phyloP scores from a whole-genome alignment of 2,113 vertebrate species.

The Phrynosoma blainvillii region DNA sequence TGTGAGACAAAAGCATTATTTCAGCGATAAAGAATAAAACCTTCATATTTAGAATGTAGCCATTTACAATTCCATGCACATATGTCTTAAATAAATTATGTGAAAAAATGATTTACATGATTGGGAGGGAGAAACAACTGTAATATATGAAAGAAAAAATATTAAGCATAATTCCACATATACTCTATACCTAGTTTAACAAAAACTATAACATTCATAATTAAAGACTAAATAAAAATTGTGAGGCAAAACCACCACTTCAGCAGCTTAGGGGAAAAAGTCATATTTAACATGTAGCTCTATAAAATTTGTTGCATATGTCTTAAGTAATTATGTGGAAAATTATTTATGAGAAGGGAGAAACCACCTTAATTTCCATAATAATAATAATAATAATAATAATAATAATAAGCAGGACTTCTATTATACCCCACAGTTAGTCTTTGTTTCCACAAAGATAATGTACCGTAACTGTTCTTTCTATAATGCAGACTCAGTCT shows the following conservation, averaged over 20 bases:
- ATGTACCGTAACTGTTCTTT: neutral
- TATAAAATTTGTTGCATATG: neutral
- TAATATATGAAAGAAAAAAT: neutral
- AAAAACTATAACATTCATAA: neutral
- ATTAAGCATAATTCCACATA: no score
- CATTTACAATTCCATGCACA: no score
- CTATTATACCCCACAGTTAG: neutral
- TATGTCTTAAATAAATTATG: neutral
- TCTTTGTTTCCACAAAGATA: neutral
- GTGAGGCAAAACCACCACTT: neutral
- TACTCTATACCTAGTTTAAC: no score
- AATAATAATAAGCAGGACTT: neutral
- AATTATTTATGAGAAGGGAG: neutral
- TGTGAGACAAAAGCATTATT: neutral
- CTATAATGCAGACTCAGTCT: neutral
- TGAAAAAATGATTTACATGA: neutral
- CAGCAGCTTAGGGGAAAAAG: neutral
- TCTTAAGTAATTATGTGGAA: neutral
- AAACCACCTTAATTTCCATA: neutral
- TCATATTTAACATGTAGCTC: neutral
- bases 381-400: no score
- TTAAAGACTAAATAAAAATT: neutral
- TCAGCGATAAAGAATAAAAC: neutral
- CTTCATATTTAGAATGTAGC: neutral
- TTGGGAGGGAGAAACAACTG: neutral